phyloP scores from a whole-genome alignment of 2,113 vertebrate genomes.

The Ophthalmolycus amberensis region DNA sequence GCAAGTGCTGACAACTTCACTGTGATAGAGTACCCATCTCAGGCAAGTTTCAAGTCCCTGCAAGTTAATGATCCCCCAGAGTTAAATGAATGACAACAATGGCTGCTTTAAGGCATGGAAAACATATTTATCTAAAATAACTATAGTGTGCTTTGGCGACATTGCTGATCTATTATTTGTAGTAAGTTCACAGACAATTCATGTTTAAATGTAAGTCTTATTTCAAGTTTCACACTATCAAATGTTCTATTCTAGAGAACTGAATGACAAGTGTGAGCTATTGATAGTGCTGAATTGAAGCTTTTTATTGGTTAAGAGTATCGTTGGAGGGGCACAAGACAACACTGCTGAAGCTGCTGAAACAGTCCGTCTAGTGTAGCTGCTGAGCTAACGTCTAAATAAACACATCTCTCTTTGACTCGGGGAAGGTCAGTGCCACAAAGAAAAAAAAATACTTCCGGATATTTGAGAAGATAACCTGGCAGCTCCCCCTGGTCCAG shows the following conservation, averaged over 20 bases:
- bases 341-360: constrained; percentile 61
- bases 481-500: constrained; percentile 62
- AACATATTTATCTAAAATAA: neutral
- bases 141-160: neutral
- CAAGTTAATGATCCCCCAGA: constrained; percentile 10
- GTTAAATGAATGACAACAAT: constrained; percentile 1
- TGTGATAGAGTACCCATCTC: constrained; percentile 17
- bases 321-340: constrained; percentile 37
- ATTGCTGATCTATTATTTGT: neutral
- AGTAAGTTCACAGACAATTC: neutral
- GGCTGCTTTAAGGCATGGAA: neutral
- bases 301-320: constrained; percentile 34
- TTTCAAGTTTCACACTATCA: neutral
- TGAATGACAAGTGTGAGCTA: constrained; percentile 15
- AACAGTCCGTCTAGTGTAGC: constrained; percentile 46
- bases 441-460: constrained; percentile 73
- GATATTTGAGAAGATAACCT: constrained; percentile 86
- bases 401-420: constrained; percentile 70
- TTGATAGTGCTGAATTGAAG: constrained; percentile 39
- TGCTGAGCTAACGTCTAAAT: constrained; percentile 76
- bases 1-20: neutral
- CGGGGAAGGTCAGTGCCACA: constrained; percentile 79
- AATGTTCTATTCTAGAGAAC: neutral
- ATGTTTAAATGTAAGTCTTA: neutral
- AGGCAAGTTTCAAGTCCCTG: constrained; percentile 27